Percentiles rank a stretch among this genome's conserved stretches.
Evolutionary conservation across 2,888 invertebrate species (phyloP).

Genomic region (Petrolisthes manimaculis): DNA sequence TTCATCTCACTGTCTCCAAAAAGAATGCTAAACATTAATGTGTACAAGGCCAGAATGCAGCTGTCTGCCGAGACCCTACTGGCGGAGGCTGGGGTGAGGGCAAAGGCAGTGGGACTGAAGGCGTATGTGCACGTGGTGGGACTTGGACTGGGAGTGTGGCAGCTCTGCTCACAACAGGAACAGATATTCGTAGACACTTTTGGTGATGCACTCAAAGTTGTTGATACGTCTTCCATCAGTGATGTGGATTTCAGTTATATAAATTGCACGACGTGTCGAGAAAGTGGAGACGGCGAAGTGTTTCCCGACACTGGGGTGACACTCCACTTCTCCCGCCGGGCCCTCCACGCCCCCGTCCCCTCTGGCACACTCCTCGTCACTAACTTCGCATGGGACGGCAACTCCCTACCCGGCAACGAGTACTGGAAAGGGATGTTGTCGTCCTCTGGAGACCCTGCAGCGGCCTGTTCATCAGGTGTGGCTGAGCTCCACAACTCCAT

Average conservation of each 20-base stretch:
- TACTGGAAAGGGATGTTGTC: slow-evolving; percentile 77
- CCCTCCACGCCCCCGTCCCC: slow-evolving; percentile 74
- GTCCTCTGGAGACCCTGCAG: slow-evolving; percentile 76
- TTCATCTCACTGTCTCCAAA: slow-evolving; percentile 10
- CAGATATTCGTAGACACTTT: slow-evolving; percentile 78
- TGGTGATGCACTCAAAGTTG: slow-evolving; percentile 74
- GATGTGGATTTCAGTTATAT: slow-evolving; percentile 80
- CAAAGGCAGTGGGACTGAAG: slow-evolving; percentile 71
- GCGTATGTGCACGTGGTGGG: slow-evolving; percentile 79
- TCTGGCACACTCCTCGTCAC: slow-evolving; percentile 76
- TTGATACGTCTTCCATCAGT: slow-evolving; percentile 73
- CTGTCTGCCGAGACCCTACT: slow-evolving; percentile 77
- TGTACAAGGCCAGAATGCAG: slow-evolving; percentile 73
- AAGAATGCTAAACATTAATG: slow-evolving; percentile 64
- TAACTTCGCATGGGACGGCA: slow-evolving; percentile 82
- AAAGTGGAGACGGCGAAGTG: slow-evolving; percentile 72
- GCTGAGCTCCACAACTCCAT: slow-evolving; percentile 76
- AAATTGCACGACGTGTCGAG: slow-evolving; percentile 71
- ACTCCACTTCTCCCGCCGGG: slow-evolving; percentile 73
- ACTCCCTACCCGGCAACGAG: slow-evolving; percentile 81
- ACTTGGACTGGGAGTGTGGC: slow-evolving; percentile 79
- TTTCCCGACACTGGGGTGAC: slow-evolving; percentile 70
- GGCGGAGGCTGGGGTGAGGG: slow-evolving; percentile 77
- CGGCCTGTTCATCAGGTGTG: slow-evolving; percentile 76
- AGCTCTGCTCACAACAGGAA: slow-evolving; percentile 75